phyloP scores from a whole-genome alignment of 2,113 vertebrate genomes.

The Coptodon rendalli region DNA sequence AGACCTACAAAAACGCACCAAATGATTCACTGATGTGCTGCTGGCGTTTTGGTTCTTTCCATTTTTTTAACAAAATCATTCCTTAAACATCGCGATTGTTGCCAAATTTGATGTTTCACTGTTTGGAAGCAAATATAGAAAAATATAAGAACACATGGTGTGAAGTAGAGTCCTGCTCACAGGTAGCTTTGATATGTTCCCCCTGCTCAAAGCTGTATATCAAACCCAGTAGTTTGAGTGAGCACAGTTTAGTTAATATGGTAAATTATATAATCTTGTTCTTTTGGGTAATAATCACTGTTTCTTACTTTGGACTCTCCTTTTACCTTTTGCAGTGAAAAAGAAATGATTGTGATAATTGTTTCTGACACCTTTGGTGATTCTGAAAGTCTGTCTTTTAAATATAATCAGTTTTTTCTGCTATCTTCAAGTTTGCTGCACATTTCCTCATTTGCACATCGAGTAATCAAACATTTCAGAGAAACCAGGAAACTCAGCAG shows the following conservation, averaged over 20 bases:
- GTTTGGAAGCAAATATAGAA: neutral
- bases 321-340: neutral
- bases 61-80: neutral
- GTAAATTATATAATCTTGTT: neutral
- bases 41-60: neutral
- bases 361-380: neutral
- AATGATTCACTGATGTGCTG: neutral
- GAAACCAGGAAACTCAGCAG: neutral
- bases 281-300: neutral
- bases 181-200: neutral
- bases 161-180: neutral
- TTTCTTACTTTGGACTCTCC: neutral
- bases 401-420: neutral
- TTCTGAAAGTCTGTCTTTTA: neutral
- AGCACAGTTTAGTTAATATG: neutral
- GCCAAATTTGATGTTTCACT: neutral
- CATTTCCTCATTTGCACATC: neutral
- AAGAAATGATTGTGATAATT: neutral
- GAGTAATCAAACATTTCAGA: neutral
- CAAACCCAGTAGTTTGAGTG: neutral
- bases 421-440: neutral
- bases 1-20: neutral
- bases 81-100: neutral
- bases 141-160: neutral
- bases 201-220: neutral